phyloP scores from a whole-genome alignment of 2,113 vertebrate genomes.

The Indicator maculatus region DNA sequence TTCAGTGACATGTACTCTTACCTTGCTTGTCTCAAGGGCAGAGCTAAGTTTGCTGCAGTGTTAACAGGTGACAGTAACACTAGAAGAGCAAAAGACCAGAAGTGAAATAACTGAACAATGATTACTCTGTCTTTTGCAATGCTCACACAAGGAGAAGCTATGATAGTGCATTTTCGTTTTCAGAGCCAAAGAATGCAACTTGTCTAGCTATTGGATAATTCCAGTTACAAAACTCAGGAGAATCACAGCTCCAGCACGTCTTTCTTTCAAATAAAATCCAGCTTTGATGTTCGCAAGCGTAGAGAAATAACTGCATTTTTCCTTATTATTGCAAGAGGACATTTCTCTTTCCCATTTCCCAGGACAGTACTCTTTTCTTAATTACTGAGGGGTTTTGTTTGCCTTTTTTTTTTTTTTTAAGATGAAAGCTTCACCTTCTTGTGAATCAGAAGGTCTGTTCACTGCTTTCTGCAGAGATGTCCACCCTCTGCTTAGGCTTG shows the following conservation, averaged over 20 bases:
- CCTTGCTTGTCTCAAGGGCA: background rate
- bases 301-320: background rate
- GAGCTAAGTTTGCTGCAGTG: background rate
- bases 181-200: background rate
- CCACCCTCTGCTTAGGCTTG: background rate
- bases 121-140: background rate
- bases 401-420: background rate
- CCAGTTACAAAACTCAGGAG: background rate
- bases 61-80: background rate
- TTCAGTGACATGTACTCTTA: background rate
- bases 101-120: background rate
- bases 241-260: background rate
- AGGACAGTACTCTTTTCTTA: background rate
- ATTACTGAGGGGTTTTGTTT: background rate
- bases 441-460: background rate
- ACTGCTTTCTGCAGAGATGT: background rate
- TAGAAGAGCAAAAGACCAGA: background rate
- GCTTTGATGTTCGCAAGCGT: background rate
- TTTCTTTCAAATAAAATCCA: background rate
- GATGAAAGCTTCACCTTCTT: background rate
- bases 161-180: background rate
- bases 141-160: background rate
- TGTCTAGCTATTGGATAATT: background rate
- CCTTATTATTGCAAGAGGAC: background rate
- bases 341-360: background rate